Base-by-base conservation (phyloP, 2,113 vertebrate species). In the Phasianus colchicus region DNA sequence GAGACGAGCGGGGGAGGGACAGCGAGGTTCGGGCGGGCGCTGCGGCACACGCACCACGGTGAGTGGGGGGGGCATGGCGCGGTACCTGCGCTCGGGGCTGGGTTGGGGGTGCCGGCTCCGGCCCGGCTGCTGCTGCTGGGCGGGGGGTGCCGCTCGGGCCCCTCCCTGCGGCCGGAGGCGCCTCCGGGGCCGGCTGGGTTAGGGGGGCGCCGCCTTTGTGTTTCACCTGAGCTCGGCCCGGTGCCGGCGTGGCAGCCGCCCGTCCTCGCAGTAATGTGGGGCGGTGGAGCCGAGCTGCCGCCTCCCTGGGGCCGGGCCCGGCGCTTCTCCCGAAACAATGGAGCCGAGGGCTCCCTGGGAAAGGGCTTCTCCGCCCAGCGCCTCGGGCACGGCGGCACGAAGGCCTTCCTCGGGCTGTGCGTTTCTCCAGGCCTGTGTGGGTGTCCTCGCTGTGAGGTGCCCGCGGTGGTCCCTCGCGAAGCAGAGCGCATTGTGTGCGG, bases 21-120 rank as follows among this genome's bases (percentile, higher is more conserved):
- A 80, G 89, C 18, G 34, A 83, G 74, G 45, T 57, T 86, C 47
- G 90, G 72, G 72, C 11, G 74, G 84, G 40, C 64, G 78, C 38
- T 20, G 86, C 34, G 72, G 69, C 22, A 76, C 47, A 69, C 72
- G 60, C 34, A 91, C 65, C 69, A 60, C 32, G 93, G 95, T 94
- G 69, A 93, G 92, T 8, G 0, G 43, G 3, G 27, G 14, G 3
- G 10, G 42, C 5, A 1, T 0, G 38, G 24, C 18, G 19, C 1
- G 4, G 34, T 2, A 14, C 6, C 5, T 24, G 48, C 6, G 48
- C 22, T 50, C 22, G 25, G 13, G 50, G 14, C 5, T 15, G 50
- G 13, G 25, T 16, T 16, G 24, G 14, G 25, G 50, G 52, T 29
- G 52, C 27, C 27, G 15, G 27, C 5, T 54, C 27, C 52, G 52